These are phyloP conservation scores for Prunella strophiata DNA, from an alignment of 2,797 vertebrate genomes.

Conservation along the genomic window DNA sequence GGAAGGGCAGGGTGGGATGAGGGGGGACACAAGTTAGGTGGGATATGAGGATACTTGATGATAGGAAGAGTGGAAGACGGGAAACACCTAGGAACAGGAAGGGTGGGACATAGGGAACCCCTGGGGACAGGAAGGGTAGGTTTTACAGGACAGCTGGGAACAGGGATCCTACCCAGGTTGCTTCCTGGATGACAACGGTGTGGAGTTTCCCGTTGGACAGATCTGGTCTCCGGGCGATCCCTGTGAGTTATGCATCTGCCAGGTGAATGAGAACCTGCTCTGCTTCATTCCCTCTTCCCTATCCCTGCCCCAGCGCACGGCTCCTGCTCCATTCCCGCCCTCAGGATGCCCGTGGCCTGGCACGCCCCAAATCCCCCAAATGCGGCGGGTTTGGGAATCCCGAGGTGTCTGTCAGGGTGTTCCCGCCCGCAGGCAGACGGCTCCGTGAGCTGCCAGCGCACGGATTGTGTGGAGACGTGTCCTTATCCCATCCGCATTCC, in stretches of 20 bases:
- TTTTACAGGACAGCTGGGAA: neutral
- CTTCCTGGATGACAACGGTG: slow-evolving; percentile 81
- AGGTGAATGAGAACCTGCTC: slow-evolving; percentile 82
- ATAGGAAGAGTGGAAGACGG: neutral
- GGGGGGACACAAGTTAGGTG: neutral
- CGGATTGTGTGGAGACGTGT: slow-evolving; percentile 80
- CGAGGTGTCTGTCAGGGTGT: slow-evolving; percentile 58
- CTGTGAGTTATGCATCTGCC: slow-evolving; percentile 86
- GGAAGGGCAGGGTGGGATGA: neutral
- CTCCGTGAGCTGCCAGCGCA: slow-evolving; percentile 79
- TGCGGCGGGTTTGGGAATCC: neutral
- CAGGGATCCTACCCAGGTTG: slow-evolving; percentile 70
- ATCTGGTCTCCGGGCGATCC: slow-evolving; percentile 86
- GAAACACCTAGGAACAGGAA: neutral
- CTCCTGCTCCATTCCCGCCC: neutral
- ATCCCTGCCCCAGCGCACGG: neutral
- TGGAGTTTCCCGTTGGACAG: slow-evolving; percentile 82
- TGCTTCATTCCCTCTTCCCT: slow-evolving; percentile 44
- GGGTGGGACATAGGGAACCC: neutral
- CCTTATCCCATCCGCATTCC: slow-evolving; percentile 81
- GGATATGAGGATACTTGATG: neutral
- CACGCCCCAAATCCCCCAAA: neutral
- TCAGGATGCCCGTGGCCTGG: neutral
- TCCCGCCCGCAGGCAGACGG: slow-evolving; percentile 75
- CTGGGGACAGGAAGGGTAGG: too few relatives aligned